Base-by-base conservation (phyloP, 2,888 invertebrate species). In the Crioceris asparagi region DNA sequence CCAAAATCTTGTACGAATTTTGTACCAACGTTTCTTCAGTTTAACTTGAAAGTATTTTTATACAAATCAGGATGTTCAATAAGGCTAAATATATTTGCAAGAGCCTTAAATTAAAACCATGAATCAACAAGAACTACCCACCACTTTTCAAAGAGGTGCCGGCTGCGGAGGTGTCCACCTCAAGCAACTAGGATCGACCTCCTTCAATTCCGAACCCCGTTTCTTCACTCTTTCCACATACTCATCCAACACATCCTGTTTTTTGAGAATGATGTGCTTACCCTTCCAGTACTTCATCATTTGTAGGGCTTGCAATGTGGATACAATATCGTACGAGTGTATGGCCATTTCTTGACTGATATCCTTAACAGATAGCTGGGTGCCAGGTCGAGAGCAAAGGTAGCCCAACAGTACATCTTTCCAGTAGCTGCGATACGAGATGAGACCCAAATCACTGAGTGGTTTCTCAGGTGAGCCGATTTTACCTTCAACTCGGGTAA, bases 391-490 rank as follows among this genome's bases (percentile, higher is more conserved):
- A 38, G 85, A 85, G 61, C 90, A 90, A 38, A 98, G 72, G 59
- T 93, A 84, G 56, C 87, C 84, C 38, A 98, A 70, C 4, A 98
- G 70, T 1, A 93, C 92, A 63, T 94, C 92, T 64, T 94, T 94
- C 98, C 98, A 99, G 68, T 98, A 98, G 32, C 92, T 93, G 17
- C 97, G 77, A 70, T 98, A 98, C 12, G 94, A 93, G 57, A 97
- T 88, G 37, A 98, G 74, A 10, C 98, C 98, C 41, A 97, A 74
- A 67, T 99, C 97, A 32, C 96, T 96, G 25, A 98, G 72, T 0
- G 98, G 98, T 52, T 96, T 93, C 65, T 99, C 98, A 1, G 98
- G 98, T 1, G 96, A 96, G n/a, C 98, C 98, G 38, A 97, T 88
- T 70, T 96, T 97, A 44, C 86, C 87, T 68, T 99, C 98, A 27